Evolutionary conservation across 2,113 vertebrate genomes (phyloP).

Genomic region (Triplophysa dalaica): DNA sequence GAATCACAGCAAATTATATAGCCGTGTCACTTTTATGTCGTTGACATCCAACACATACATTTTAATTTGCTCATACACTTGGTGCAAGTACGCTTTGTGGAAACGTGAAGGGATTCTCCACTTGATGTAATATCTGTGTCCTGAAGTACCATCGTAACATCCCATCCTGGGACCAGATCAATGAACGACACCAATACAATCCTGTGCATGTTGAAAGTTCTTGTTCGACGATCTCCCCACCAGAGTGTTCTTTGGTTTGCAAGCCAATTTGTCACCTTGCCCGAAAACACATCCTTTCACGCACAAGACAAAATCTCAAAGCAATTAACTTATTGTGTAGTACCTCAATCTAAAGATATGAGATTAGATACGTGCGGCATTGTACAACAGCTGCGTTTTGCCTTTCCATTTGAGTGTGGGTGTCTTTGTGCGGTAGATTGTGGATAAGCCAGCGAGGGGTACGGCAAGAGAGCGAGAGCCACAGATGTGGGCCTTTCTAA

Average conservation of each 20-base stretch:
- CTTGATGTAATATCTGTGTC: neutral
- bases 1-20: too few relatives aligned
- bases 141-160: conserved; percentile 14
- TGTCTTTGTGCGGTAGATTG: conserved; percentile 72
- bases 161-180: conserved; percentile 47
- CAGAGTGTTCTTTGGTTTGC: conserved; percentile 4
- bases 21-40: too few relatives aligned
- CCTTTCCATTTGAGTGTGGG: conserved; percentile 72
- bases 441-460: conserved; percentile 70
- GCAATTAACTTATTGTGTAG: conserved; percentile 55
- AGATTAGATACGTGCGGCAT: conserved; percentile 31
- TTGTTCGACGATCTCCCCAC: conserved; percentile 36
- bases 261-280: conserved; percentile 53
- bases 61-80: too few relatives aligned
- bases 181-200: conserved; percentile 60
- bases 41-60: too few relatives aligned
- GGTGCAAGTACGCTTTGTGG: too few relatives aligned
- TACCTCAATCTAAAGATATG: conserved; percentile 46
- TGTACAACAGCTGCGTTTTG: conserved; percentile 56
- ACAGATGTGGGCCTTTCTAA: conserved; percentile 74
- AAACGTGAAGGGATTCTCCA: too few relatives aligned
- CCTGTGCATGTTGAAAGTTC: conserved; percentile 53
- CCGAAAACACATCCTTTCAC: conserved; percentile 45
- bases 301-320: conserved; percentile 53
- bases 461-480: conserved; percentile 71